Evolutionary conservation across 1,140 invertebrate genomes (phyloP).

Genomic region (Drosophila lacertosa): DNA sequence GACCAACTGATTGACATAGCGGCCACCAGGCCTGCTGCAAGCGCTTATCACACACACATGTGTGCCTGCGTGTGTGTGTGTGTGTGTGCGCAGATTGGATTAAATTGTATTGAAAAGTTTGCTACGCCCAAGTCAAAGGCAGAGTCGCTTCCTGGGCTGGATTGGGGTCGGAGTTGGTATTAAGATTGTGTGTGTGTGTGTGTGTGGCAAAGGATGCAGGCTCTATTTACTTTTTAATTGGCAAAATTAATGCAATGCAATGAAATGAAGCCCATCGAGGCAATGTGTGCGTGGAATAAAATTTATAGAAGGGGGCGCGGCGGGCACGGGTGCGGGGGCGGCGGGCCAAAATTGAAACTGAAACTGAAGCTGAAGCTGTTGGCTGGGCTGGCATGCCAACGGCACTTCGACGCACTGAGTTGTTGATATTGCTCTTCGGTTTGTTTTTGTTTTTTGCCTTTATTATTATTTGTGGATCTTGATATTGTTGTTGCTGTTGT

Average conservation of each 20-base stretch:
- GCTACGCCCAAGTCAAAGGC: constrained; percentile 11
- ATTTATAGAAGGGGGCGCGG: neutral
- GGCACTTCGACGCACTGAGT: constrained; percentile 43
- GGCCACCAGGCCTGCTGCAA: constrained; percentile 12
- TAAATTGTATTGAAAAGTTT: constrained; percentile 77
- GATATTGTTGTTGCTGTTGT: constrained; percentile 27
- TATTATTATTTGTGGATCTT: constrained; percentile 25
- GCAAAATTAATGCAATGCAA: constrained; percentile 82
- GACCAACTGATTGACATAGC: constrained; percentile 26
- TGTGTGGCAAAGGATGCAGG: constrained; percentile 68
- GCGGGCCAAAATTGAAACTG: constrained; percentile 27
- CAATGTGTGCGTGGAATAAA: constrained; percentile 11
- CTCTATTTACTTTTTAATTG: constrained; percentile 82
- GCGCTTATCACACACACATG: constrained; percentile 8
- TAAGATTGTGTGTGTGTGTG: neutral
- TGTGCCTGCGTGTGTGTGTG: neutral
- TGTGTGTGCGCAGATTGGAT: constrained; percentile 49
- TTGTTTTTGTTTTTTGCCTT: constrained; percentile 20
- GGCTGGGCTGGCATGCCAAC: constrained; percentile 57
- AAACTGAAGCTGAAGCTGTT: neutral
- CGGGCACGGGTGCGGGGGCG: neutral
- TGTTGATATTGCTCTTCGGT: constrained; percentile 36
- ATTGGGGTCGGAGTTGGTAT: neutral
- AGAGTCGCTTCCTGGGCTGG: neutral
- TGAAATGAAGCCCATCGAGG: constrained; percentile 69